Percentiles rank a stretch among this genome's conserved stretches.
Conservation (phyloP, 1,140 invertebrate genomes). For the Dufourea novaeangliae region DNA sequence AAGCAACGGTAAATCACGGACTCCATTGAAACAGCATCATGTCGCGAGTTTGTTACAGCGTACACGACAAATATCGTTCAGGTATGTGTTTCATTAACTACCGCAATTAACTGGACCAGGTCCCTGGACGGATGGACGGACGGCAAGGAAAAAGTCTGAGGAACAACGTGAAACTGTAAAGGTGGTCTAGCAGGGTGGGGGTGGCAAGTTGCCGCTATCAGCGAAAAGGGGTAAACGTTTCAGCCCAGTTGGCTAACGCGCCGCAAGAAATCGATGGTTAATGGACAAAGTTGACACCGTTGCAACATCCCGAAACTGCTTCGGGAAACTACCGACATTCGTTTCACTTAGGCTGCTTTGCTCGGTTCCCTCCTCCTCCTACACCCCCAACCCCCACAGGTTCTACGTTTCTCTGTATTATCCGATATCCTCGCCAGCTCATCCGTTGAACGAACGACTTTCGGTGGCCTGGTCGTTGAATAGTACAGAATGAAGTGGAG, state of each 20-base stretch:
- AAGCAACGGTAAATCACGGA: too few relatives aligned
- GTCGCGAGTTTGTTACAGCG: too few relatives aligned
- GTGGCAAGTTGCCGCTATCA: constrained; percentile 43
- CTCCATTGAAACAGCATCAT: too few relatives aligned
- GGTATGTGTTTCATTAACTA: constrained; percentile 30
- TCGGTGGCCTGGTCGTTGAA: background rate
- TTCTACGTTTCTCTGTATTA: constrained; percentile 27
- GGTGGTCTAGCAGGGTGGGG: constrained; percentile 10
- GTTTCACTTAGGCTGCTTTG: constrained; percentile 59
- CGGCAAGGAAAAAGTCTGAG: background rate
- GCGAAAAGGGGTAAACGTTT: constrained; percentile 47
- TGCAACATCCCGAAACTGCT: constrained; percentile 59
- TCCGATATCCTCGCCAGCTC: constrained; percentile 20
- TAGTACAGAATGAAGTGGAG: background rate
- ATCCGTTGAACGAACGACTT: constrained; percentile 23
- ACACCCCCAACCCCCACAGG: background rate
- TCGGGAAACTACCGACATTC: constrained; percentile 60
- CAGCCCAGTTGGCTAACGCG: constrained; percentile 49
- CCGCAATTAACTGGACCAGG: constrained; percentile 20
- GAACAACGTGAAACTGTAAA: constrained; percentile 30
- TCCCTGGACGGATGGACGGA: background rate
- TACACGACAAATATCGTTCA: background rate
- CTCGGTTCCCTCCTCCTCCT: background rate
- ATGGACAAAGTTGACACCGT: constrained; percentile 66
- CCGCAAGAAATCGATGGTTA: constrained; percentile 64